A percentile compares a stretch with the other conserved stretches of the same genome.
phyloP scores from a whole-genome alignment of 2,888 invertebrate species.

The Smittia aterrima region DNA sequence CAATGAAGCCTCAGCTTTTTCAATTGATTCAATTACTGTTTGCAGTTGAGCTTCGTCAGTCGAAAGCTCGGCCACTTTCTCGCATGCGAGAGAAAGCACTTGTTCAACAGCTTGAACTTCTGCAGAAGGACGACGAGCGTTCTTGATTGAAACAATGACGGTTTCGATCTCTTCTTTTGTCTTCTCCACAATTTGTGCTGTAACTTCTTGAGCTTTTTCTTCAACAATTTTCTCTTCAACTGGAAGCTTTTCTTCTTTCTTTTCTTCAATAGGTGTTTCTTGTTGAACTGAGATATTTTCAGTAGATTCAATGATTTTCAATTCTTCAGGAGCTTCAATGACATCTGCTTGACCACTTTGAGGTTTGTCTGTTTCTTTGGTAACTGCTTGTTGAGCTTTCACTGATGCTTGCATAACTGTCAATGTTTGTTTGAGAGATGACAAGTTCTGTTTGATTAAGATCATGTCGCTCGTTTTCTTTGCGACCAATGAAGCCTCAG shows the following conservation, averaged over 20 bases:
- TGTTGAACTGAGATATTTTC: conserved; percentile 44
- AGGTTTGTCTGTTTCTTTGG: conserved; percentile 47
- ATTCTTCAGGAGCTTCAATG: conserved; percentile 45
- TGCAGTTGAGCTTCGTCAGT: too few species aligned
- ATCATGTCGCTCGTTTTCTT: conserved; percentile 1
- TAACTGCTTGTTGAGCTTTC: not conserved
- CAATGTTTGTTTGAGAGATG: not conserved
- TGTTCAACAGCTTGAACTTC: conserved; percentile 45
- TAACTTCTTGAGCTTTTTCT: conserved; percentile 45
- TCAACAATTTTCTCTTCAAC: too few species aligned
- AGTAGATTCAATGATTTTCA: conserved; percentile 49
- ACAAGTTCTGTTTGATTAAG: conserved; percentile 8
- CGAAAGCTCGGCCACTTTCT: too few species aligned
- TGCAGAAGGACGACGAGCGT: conserved; percentile 48
- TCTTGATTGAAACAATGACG: conserved; percentile 51
- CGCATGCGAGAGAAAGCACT: too few species aligned
- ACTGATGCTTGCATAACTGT: conserved; percentile 44
- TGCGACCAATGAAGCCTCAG: conserved; percentile 43
- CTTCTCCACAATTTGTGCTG: conserved; percentile 42
- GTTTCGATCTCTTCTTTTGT: conserved; percentile 47
- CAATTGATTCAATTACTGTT: too few species aligned
- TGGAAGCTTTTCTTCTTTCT: conserved; percentile 43
- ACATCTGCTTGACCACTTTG: conserved; percentile 48
- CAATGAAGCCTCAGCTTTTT: too few species aligned
- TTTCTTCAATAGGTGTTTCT: conserved; percentile 26